Evolutionary conservation across 2,888 invertebrate species (phyloP).

Genomic region (Lasioglossum zephyrum): DNA sequence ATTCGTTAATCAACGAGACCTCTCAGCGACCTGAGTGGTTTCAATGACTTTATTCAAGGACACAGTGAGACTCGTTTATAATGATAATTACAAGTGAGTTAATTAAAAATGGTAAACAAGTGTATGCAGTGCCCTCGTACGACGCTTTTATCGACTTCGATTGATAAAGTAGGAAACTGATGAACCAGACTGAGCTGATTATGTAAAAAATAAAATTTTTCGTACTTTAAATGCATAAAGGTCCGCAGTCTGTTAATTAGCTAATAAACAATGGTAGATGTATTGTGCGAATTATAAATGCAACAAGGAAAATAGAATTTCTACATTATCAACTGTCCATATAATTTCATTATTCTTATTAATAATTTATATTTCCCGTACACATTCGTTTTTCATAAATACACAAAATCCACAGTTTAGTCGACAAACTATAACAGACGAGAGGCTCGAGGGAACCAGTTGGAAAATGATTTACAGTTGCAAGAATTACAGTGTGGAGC

Average conservation of each 20-base stretch:
- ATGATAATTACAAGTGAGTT: not conserved
- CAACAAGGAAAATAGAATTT: not conserved
- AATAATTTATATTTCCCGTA: not conserved
- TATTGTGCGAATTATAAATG: not conserved
- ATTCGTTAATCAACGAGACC: conserved; percentile 10
- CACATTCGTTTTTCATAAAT: not conserved
- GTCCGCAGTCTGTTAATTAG: no score
- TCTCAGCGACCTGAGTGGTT: not conserved
- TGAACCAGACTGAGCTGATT: not conserved
- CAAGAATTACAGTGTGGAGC: not conserved
- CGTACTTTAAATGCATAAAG: no score
- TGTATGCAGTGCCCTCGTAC: not conserved
- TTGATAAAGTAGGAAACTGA: conserved; percentile 20
- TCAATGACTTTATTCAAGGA: conserved; percentile 3
- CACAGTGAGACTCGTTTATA: not conserved
- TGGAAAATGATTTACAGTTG: not conserved
- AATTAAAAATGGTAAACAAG: not conserved
- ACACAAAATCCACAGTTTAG: not conserved
- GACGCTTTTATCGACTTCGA: not conserved
- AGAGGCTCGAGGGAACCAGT: not conserved
- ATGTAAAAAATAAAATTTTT: not conserved
- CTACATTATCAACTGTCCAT: not conserved
- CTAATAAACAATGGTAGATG: not conserved
- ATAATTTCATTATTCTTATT: not conserved
- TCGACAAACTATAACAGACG: not conserved